These are phyloP conservation scores for Drosophila littoralis DNA, from an alignment of 1,140 invertebrate species.

Conservation along the genomic window DNA sequence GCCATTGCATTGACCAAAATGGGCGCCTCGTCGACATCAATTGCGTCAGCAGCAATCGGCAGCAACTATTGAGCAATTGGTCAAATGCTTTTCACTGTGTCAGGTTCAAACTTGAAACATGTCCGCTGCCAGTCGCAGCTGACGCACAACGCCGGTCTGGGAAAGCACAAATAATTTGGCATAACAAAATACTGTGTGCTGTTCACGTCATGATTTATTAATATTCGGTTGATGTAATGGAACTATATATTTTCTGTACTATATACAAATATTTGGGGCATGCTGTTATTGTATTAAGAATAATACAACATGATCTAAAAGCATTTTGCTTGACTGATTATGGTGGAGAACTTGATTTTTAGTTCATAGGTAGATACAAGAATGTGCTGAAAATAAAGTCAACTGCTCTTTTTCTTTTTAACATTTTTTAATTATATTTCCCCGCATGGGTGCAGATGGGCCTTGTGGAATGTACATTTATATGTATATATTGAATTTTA, in stretches of 20 bases:
- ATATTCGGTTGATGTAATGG: constrained; percentile 78
- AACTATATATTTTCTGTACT: constrained; percentile 33
- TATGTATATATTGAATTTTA: no score
- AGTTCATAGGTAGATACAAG: not conserved
- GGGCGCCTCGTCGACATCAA: constrained; percentile 53
- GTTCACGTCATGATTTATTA: constrained; percentile 75
- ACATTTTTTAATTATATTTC: no score
- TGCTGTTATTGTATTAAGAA: constrained; percentile 24
- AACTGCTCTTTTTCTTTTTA: no score
- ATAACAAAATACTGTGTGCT: constrained; percentile 41
- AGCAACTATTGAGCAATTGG: constrained; percentile 67
- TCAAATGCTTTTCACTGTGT: constrained; percentile 73
- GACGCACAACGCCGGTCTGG: constrained; percentile 52
- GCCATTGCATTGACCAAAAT: constrained; percentile 73
- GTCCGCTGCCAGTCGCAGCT: constrained; percentile 27
- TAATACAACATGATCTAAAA: constrained; percentile 20
- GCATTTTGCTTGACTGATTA: constrained; percentile 13
- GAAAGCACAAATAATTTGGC: constrained; percentile 49
- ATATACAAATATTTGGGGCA: constrained; percentile 25
- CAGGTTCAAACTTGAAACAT: constrained; percentile 67
- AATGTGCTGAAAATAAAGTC: no score
- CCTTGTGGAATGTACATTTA: no score
- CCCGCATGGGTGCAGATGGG: no score
- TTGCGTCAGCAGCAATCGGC: constrained; percentile 42
- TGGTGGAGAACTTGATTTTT: constrained; percentile 17